Conservation (phyloP, 2,113 vertebrate species). For the Gallinago undulata region DNA sequence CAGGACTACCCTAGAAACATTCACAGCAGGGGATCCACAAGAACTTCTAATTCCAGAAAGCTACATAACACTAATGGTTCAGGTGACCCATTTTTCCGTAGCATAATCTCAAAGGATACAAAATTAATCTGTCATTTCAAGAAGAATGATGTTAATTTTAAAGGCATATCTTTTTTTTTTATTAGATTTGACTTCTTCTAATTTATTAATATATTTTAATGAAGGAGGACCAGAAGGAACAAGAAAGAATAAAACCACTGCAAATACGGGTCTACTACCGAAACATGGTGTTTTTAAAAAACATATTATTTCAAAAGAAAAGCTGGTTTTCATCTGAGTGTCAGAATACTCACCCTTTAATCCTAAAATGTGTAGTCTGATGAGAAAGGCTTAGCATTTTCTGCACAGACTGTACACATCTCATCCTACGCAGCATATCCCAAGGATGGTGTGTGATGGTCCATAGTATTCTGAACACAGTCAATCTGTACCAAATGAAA, state of each 20-base stretch:
- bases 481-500: background rate
- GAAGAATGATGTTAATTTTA: background rate
- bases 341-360: background rate
- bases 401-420: background rate
- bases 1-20: background rate
- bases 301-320: background rate
- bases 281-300: background rate
- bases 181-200: background rate
- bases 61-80: background rate
- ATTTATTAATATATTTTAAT: background rate
- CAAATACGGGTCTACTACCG: background rate
- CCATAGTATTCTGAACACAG: background rate
- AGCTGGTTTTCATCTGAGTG: background rate
- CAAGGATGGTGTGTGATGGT: background rate
- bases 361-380: background rate
- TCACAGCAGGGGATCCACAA: background rate
- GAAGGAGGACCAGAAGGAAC: background rate
- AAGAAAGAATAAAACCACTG: background rate
- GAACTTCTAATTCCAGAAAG: background rate
- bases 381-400: background rate
- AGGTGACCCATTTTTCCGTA: background rate
- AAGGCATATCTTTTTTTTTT: background rate
- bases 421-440: background rate
- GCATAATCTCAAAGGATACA: background rate
- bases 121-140: background rate